Base-by-base conservation (phyloP, 2,113 vertebrate genomes). In the Arizona elegans region DNA sequence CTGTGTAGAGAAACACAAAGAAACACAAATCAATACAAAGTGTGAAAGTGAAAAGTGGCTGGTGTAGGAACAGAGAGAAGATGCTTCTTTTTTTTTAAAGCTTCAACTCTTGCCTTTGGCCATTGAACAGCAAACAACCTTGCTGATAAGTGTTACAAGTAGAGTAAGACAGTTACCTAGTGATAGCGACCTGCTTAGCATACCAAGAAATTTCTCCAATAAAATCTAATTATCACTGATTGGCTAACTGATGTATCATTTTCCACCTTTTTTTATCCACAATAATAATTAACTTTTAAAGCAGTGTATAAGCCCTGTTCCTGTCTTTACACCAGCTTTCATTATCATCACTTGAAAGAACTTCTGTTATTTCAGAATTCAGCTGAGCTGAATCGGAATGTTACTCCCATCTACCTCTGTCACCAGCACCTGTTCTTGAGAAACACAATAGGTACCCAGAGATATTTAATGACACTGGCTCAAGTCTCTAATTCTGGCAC, bases 321-420 rank as follows among this genome's bases (percentile, higher is more conserved):
- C 93, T 75, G 95, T 95, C 94, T 95, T 94, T 94, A 94, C 86
- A 93, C 62, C 75, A 94, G 56, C 85, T 47, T 0, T 96, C 93
- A 96, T 92, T 94, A 62, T 50, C 52, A 54, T 2, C 55, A 86
- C 58, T 96, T 94, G 91, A 94, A 96, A 97, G 94, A 56, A 92
- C 89, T 94, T 85, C 92, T 91, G 85, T 33, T 65, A 17, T 95
- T 95, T 94, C 93, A 86, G 47, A 93, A 90, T 52, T 92, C 96
- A 95, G 89, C 94, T 95, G 94, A 89, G 93, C 90, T 93, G 92
- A 96, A 92, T 96, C 93, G 92, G 95, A 96, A 93, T 91, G 87
- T 21, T 87, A 1, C 75, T 54, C 55, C 95, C 95, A 85, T 95
- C 92, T 96, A 89, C 53, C 92, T 93, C 88, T 87, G 91, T 95